Base-by-base conservation (phyloP, 2,797 vertebrate species). In the Paguma larvata region DNA sequence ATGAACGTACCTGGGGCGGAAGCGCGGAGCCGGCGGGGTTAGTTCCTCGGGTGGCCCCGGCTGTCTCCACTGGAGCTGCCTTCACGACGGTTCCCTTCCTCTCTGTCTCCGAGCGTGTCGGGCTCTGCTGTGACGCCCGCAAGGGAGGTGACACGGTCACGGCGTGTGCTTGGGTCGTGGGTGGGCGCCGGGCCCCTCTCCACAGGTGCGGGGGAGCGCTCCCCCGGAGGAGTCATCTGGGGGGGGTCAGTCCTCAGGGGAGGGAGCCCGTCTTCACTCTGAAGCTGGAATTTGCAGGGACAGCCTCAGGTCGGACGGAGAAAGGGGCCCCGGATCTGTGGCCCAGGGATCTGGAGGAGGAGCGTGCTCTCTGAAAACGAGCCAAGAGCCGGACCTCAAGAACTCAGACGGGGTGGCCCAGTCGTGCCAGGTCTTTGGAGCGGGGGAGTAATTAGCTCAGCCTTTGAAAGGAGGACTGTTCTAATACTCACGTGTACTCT, bases 141-240 rank as follows among this genome's bases (percentile, higher is more conserved):
- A 53, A 38, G 2, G 11, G 67, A 5, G 59, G 5, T 23, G 16
- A 63, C 3, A 18, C 1, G 32, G 19, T 21, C 0, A 0, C 8
- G 7, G 14, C 3, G 32, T 16, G 46, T n/a, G 32, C 7, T 13
- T 6, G 0, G 5, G 11, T 6, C 44, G 53, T 27, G 1, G 0
- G 44, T 21, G 56, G 56, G 21, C 56, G 2, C 8, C 8, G 21
- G 56, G 53, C 25, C 18, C 41, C 27, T 12, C 27, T 82, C 44
- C 9, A 15, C 3, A 23, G 6, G 3, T 6, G 12, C 59, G 32
- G 10, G 38, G 18, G 10, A 62, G 6, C 15, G 0, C 34, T 62
- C 6, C 44, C 27, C 79, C 48, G 44, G 30, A 95, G 67, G 41
- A 32, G 34, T 78, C 25, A 48, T 72, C 32, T 23, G 0, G 3